Percentiles rank a stretch among this genome's conserved stretches.
Conservation (phyloP, 2,113 vertebrate species). For the Regulus satrapa region DNA sequence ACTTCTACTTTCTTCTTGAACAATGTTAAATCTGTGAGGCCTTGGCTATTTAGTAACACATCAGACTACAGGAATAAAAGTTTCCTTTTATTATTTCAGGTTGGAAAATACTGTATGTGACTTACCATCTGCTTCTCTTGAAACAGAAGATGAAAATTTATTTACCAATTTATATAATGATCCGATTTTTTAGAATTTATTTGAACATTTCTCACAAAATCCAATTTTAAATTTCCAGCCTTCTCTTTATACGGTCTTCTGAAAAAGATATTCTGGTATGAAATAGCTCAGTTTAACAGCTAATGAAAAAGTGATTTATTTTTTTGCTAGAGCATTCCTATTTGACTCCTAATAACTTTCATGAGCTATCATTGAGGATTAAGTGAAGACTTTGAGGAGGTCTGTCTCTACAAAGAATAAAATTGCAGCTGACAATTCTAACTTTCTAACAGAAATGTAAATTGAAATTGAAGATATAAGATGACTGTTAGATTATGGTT, state of each 20-base stretch:
- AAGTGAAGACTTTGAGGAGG: background rate
- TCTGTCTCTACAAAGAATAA: background rate
- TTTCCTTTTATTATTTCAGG: background rate
- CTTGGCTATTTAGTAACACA: background rate
- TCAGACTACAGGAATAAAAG: background rate
- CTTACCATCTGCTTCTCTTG: background rate
- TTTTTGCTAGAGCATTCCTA: background rate
- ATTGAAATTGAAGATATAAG: background rate
- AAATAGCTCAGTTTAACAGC: background rate
- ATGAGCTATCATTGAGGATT: background rate
- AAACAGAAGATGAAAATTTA: background rate
- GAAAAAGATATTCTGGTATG: background rate
- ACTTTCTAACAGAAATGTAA: background rate
- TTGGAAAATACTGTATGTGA: background rate
- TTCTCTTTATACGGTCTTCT: background rate
- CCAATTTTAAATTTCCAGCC: background rate
- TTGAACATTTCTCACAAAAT: background rate
- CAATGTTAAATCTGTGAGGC: background rate
- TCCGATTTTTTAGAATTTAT: background rate
- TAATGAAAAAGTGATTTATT: background rate
- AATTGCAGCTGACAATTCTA: background rate
- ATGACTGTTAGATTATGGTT: background rate
- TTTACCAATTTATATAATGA: background rate
- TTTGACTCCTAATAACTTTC: background rate
- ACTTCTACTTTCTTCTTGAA: background rate